Evolutionary conservation across 2,888 invertebrate genomes (phyloP), one percentile per base, ranked within the genome.

Genomic region (Camptogramma bilineatum): DNA sequence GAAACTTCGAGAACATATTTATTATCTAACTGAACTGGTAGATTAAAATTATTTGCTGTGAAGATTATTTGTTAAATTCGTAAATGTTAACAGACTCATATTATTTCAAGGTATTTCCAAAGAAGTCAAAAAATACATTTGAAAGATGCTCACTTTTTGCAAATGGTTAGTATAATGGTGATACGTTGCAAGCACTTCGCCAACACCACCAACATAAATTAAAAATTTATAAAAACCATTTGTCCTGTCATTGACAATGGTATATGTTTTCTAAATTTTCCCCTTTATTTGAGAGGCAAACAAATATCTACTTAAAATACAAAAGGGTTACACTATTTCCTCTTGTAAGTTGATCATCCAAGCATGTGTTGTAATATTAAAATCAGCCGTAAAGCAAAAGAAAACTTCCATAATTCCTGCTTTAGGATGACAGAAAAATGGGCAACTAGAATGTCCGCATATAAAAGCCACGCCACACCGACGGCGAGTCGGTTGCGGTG

Each of bases 361-460:
- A 10, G 31, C 31, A 17, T 34, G 16, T 51, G 31, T 18, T 18
- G 9, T 19, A 18, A 47, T 19, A 47, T 8, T 52, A 18, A 8
- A 17, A 18, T 52, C 34, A 31, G 44, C 17, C 7, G 13, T 42
- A 42, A 21, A 17, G 42, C 19, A 53, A 42, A 21, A 17, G 42
- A 48, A 56, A 56, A 47, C n/a, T 34, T 47, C 34, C 52, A 56
- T 56, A 34, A n/a, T 47, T 47, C 13, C 10, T 57, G 39, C 42
- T 5, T 58, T 42, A 42, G 13, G 24, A 42, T 53, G 52, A 53
- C 42, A 58, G 21, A 52, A 13, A 42, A 51, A 47, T 59, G 21
- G 52, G 52, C n/a, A 21, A 59, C 47, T 44, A 52, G 16, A 47
- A 46, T 21, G 21, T 52, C 34, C 51, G 42, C 24, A 51, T 44